Evolutionary conservation across 2,113 vertebrate species (phyloP), one percentile per base, ranked within the genome.

Genomic region (Pollimyrus isidori): DNA sequence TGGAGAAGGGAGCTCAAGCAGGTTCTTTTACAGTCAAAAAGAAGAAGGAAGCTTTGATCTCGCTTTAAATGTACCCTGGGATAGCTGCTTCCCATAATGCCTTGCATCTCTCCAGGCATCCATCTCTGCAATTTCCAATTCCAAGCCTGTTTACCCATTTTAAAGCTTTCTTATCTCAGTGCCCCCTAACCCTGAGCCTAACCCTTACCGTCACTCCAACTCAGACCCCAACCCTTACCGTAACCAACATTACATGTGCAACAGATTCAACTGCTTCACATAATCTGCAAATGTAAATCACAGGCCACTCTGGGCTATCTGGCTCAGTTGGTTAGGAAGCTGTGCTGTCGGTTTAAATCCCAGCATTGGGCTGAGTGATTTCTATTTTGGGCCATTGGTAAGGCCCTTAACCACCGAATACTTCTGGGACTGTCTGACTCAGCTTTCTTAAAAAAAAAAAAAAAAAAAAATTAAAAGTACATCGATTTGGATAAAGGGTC

Each of bases 121-220:
- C 62, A 65, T 35, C 35, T 35, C 45, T 87, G 84, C 65, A 89
- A 88, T 90, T 87, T 91, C 69, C 46, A 69, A 84, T 87, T 85
- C 13, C 65, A 30, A 30, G 83, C 21, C 80, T 83, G 89, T 88
- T 30, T 30, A 52, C 69, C 76, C 17, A 19, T 82, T 45, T 82
- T 7, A 39, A 76, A 17, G 30, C 13, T 42, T 80, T 80, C 13
- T 82, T 82, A 42, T 17, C 2, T 39, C 35, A 42, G 76, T 6
- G 11, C 39, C 26, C 26, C 26, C n/a, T 69, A 30, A 30, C 62
- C n/a, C 62, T 30, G n/a, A 69, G 13, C 62, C 62, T 69, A 69
- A 69, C n/a, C 62, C 9, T 69, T 69, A 69, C 5, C 3, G n/a
- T 65, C 58, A 26, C 58, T 26, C 7, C 9, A 10, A 11, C 7